Percentiles rank a stretch among this genome's conserved stretches.
phyloP scores from a whole-genome alignment of 2,113 vertebrate species.

The Sander lucioperca region DNA sequence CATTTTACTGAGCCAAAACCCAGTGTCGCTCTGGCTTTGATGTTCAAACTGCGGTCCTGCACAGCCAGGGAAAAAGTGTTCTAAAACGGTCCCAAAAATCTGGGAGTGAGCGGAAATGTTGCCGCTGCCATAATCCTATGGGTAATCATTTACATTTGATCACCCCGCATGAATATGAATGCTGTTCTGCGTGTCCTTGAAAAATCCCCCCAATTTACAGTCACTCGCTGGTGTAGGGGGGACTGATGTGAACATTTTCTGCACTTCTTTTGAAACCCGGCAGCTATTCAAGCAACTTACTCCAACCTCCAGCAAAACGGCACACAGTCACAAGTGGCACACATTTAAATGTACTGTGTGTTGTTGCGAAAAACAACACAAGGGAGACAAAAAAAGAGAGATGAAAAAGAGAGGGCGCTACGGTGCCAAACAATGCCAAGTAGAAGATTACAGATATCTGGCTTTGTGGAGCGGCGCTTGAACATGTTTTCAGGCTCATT shows the following conservation, averaged over 20 bases:
- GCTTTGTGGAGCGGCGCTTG: conserved; percentile 36
- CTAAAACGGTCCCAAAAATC: conserved; percentile 54
- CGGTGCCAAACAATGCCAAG: conserved; percentile 31
- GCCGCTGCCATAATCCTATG: conserved; percentile 64
- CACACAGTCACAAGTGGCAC: conserved; percentile 34
- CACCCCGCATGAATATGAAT: conserved; percentile 71
- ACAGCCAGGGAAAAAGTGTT: conserved; percentile 27
- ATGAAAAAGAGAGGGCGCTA: conserved; percentile 12
- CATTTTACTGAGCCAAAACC: conserved; percentile 52
- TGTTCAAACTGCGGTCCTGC: conserved; percentile 48
- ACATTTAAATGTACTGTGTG: conserved; percentile 19
- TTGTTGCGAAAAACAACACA: conserved; percentile 1
- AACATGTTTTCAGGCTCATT: conserved; percentile 56
- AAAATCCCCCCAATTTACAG: conserved; percentile 53
- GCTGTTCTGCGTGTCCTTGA: conserved; percentile 67
- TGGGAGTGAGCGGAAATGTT: conserved; percentile 45
- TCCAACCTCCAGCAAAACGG: conserved; percentile 42
- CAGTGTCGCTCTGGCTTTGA: conserved; percentile 62
- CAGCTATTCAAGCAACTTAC: conserved; percentile 45
- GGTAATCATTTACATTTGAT: conserved; percentile 74
- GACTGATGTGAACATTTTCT: conserved; percentile 39
- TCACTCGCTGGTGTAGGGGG: conserved; percentile 16
- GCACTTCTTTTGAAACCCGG: conserved; percentile 37
- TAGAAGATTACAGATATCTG: conserved; percentile 55
- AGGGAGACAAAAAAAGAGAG: conserved; percentile 3